Evolutionary conservation across 2,888 invertebrate species (phyloP), one percentile per base, ranked within the genome.

Genomic region (Melinopterus prodromus): DNA sequence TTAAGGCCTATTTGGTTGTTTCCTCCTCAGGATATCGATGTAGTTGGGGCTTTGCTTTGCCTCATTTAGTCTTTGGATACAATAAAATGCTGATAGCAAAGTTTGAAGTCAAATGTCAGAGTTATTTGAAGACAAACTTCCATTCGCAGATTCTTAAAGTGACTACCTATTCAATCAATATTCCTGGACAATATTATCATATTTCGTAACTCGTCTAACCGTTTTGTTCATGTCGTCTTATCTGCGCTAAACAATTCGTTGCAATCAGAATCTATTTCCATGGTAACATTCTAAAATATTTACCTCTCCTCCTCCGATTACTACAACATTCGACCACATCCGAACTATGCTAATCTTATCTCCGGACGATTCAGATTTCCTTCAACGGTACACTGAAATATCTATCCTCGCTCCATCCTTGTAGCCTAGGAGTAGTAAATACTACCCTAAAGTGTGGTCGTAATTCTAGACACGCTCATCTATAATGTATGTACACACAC

Each of bases 391-490:
- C 53, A 53, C 53, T 12, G 12, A 53, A 53, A 7, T 53, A 53
- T 53, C 53, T 53, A 53, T 53, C 53, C 53, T 53, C 53, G 53
- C 12, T 53, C 53, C 53, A 53, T 53, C 53, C 53, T 26, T 26
- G 12, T 53, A 53, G 53, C 53, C 5, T 26, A 26, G 26, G 26
- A 26, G 53, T 12, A 53, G 12, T 53, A 53, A 53, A 53, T 12
- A 53, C 53, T 53, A 2, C 12, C 53, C 53, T 53, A 12, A 53
- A 53, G 26, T 53, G 53, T 53, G 53, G 53, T 53, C 53, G 53
- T 53, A 53, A 53, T 53, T 53, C 53, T 53, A 53, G 53, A 53
- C 53, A 53, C 53, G 53, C 53, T 53, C 53, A 53, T 53, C 53
- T 53, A 53, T 53, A 53, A 53, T 53, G 53, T 53, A 53, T 53